phyloP scores from a whole-genome alignment of 1,140 invertebrate genomes.

The Cherax destructor region DNA sequence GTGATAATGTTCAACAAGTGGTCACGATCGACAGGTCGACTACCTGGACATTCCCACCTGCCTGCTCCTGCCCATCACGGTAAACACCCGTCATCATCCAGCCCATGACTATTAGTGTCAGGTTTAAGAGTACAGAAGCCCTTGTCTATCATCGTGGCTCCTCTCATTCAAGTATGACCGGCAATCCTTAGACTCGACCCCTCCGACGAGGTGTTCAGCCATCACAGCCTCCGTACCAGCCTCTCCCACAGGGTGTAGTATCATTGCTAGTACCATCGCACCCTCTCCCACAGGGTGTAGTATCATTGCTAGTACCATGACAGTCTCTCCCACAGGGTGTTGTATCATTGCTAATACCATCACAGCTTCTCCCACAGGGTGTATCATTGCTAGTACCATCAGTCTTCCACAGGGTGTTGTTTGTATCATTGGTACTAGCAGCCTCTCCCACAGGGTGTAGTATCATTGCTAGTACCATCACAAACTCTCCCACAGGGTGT shows the following conservation, averaged over 20 bases:
- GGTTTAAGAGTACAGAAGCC: conserved; percentile 35
- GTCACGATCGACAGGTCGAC: not conserved
- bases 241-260: no score
- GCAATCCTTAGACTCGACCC: not conserved
- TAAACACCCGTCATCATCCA: conserved; percentile 25
- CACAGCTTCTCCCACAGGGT: no score
- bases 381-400: no score
- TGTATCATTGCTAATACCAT: no score
- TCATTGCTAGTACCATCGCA: not conserved
- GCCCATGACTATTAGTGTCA: conserved; percentile 26
- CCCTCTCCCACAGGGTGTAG: no score
- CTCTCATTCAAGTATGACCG: conserved; percentile 1
- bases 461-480: no score
- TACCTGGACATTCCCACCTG: conserved; percentile 37
- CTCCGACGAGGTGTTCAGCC: not conserved
- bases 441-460: no score
- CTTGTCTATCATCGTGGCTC: conserved; percentile 25
- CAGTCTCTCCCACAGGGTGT: no score
- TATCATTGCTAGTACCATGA: no score
- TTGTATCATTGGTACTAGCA: no score
- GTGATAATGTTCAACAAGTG: no score
- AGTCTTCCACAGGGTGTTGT: no score
- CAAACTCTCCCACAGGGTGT: not conserved
- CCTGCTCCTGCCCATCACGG: conserved; percentile 35
- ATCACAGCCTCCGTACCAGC: not conserved